These are phyloP conservation scores for Oxystoma pomonae DNA, from an alignment of 2,888 invertebrate species.

Conservation along the genomic window DNA sequence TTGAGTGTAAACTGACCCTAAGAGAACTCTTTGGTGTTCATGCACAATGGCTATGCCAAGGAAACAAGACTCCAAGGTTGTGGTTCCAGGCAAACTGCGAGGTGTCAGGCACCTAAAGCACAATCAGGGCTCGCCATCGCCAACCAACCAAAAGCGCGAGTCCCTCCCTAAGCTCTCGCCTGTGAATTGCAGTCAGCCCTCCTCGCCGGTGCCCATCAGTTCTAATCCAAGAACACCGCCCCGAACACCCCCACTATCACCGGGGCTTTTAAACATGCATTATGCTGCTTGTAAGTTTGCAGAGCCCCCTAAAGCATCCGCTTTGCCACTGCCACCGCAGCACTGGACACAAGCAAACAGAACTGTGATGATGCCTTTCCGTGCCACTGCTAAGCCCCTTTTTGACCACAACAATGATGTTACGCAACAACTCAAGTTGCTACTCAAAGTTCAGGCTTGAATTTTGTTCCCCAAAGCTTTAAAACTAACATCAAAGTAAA, in stretches of 20 bases:
- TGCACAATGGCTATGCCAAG: constrained; percentile 38
- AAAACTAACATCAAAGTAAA: constrained; percentile 23
- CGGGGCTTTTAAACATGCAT: constrained; percentile 48
- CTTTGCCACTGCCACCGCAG: constrained; percentile 66
- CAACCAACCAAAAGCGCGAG: constrained; percentile 18
- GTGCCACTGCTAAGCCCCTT: constrained; percentile 14
- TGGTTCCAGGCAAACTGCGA: constrained; percentile 22
- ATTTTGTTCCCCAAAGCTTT: constrained; percentile 30
- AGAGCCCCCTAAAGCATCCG: constrained; percentile 68
- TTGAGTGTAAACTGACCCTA: constrained; percentile 17
- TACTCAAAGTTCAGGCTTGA: constrained; percentile 49
- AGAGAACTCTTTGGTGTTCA: constrained; percentile 1
- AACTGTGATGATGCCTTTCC: constrained; percentile 51
- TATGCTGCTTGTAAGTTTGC: constrained; percentile 67
- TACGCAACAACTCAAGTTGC: constrained; percentile 44
- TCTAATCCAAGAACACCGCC: constrained; percentile 24
- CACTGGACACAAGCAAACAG: constrained; percentile 60
- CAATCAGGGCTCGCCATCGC: constrained; percentile 20
- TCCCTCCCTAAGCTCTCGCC: constrained; percentile 24
- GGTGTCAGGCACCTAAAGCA: constrained; percentile 13
- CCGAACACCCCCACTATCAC: constrained; percentile 36
- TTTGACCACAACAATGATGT: constrained; percentile 38
- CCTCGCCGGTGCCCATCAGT: constrained; percentile 23
- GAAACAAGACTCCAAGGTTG: constrained; percentile 36
- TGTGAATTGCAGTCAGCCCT: constrained; percentile 20